Percentiles rank a stretch among this genome's conserved stretches.
These are phyloP conservation scores for Sebastes itinus DNA, from an alignment of 2,797 vertebrate species.

Conservation along the genomic window DNA sequence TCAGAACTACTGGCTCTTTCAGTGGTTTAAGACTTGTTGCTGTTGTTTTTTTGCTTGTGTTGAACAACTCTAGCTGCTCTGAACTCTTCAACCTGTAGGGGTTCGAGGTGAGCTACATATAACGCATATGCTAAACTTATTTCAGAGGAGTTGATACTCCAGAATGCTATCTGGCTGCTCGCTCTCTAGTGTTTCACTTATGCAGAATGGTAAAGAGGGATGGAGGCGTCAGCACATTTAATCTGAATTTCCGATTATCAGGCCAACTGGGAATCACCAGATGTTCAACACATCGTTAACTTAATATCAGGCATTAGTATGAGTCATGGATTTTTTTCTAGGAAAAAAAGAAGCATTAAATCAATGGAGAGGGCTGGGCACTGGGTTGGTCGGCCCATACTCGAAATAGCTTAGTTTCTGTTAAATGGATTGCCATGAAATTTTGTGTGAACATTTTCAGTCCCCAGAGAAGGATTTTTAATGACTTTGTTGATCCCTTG, in stretches of 20 bases:
- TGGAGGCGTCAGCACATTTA: not conserved
- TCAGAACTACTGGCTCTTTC: not conserved
- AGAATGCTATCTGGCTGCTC: not conserved
- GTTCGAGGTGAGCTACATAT: not conserved
- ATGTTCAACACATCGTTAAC: constrained; percentile 50
- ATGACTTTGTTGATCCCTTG: not conserved
- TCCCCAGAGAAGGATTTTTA: not conserved
- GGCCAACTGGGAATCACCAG: constrained; percentile 31
- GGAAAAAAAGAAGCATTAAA: constrained; percentile 32
- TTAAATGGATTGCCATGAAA: not conserved
- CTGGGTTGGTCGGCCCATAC: not conserved
- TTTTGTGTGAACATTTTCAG: not conserved
- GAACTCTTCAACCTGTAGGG: not conserved
- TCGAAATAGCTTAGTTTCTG: not conserved
- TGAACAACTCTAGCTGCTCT: not conserved
- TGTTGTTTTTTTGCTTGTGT: not conserved
- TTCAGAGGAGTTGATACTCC: not conserved
- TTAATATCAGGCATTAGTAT: constrained; percentile 44
- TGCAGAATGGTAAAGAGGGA: not conserved
- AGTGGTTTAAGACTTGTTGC: not conserved
- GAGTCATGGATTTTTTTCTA: constrained; percentile 37
- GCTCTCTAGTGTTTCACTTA: not conserved
- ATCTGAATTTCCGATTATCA: constrained; percentile 20
- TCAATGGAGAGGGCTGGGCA: not conserved
- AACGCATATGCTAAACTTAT: not conserved